phyloP scores from a whole-genome alignment of 2,888 invertebrate genomes.

The Acanthococcus lagerstroemiae region DNA sequence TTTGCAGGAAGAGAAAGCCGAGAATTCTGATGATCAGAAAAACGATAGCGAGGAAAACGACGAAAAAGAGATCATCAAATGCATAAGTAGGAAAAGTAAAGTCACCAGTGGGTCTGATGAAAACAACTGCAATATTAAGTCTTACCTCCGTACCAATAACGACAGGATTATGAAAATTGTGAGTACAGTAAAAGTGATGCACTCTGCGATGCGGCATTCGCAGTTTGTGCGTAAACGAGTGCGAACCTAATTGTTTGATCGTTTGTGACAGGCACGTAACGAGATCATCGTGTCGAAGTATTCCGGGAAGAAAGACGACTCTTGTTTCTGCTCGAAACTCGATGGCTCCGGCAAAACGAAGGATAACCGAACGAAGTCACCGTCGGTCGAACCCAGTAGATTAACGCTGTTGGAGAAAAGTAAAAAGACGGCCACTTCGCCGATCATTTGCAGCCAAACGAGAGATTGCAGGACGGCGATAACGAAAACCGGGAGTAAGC shows the following conservation, averaged over 20 bases:
- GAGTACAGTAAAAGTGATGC: no score
- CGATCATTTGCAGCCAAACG: not conserved
- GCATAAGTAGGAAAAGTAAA: not conserved
- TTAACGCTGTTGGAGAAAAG: not conserved
- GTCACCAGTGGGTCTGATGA: conserved; percentile 3
- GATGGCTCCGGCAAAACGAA: not conserved
- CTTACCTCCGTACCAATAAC: not conserved
- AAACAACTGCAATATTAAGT: conserved; percentile 8
- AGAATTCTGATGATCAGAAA: not conserved
- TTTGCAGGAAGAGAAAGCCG: conserved; percentile 32
- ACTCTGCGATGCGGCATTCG: no score
- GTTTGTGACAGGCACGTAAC: not conserved
- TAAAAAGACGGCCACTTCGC: conserved; percentile 1
- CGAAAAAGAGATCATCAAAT: conserved; percentile 1
- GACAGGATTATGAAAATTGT: conserved; percentile 13
- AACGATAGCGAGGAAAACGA: conserved; percentile 33
- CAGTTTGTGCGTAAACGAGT: no score
- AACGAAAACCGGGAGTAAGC: not conserved
- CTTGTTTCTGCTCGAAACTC: conserved; percentile 14
- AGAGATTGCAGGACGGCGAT: not conserved
- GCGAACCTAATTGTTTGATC: not conserved
- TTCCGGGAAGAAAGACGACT: conserved; percentile 21
- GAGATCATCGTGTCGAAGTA: conserved; percentile 4
- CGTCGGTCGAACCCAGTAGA: not conserved
- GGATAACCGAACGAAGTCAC: conserved; percentile 4